Evolutionary conservation across 2,797 vertebrate genomes (phyloP).

Genomic region (Syncerus caffer): DNA sequence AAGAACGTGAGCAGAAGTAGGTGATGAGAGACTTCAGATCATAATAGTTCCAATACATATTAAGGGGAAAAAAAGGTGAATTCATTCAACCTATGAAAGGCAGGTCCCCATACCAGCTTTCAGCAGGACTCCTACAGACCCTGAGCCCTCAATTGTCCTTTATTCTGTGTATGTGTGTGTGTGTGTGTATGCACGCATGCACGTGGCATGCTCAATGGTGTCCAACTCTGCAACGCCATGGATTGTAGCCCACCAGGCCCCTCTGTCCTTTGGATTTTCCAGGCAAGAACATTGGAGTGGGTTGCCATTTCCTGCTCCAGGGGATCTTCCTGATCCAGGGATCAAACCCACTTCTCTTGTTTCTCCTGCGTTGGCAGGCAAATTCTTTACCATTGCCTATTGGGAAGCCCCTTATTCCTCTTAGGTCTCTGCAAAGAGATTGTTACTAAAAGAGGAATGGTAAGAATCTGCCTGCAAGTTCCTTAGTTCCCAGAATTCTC

Average conservation of each 20-base stretch:
- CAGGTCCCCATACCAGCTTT: not conserved
- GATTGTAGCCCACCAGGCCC: not conserved
- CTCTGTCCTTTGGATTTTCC: not conserved
- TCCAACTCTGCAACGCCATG: not conserved
- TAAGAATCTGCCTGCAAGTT: not conserved
- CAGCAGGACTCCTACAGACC: not conserved
- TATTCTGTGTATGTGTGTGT: not conserved
- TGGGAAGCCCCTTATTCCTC: not conserved
- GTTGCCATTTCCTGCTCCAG: not conserved
- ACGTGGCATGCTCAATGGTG: rapidly evolving
- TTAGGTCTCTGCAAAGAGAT: not conserved
- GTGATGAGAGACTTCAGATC: not conserved
- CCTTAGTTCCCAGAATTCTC: not conserved
- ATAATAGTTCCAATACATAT: not conserved
- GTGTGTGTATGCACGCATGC: rapidly evolving
- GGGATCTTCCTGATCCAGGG: not conserved
- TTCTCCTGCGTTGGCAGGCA: not conserved
- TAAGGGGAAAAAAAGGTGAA: not conserved
- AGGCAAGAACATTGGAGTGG: not conserved
- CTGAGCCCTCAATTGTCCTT: not conserved
- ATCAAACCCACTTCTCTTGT: not conserved
- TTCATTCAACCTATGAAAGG: not conserved
- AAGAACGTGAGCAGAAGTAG: not conserved
- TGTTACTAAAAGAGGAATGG: not conserved
- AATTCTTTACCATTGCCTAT: not conserved